phyloP scores from a whole-genome alignment of 1,140 invertebrate genomes.

The Aporrectodea caliginosa region DNA sequence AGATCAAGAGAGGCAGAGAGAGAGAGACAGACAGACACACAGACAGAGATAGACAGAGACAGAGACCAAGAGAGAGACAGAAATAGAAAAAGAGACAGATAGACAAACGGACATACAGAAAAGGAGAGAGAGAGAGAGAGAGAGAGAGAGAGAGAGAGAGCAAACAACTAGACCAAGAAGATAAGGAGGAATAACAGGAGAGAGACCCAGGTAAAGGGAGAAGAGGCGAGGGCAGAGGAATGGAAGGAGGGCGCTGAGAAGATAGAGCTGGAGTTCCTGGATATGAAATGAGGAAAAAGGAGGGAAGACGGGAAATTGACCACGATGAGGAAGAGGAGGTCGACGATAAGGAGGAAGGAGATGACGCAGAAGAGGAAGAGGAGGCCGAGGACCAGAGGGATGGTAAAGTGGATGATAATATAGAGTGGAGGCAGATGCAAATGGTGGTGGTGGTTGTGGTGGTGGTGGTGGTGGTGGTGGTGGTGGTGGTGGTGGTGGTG shows the following conservation, averaged over 20 bases:
- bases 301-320: too few species aligned
- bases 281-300: too few species aligned
- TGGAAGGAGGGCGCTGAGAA: background rate
- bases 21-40: background rate
- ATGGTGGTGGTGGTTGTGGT: too few species aligned
- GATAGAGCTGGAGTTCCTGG: background rate
- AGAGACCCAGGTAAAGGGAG: background rate
- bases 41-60: background rate
- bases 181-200: background rate
- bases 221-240: background rate
- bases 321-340: background rate
- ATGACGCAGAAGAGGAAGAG: background rate
- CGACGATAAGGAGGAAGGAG: background rate
- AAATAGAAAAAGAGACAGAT: background rate
- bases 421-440: too few species aligned
- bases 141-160: slow-evolving; percentile 1
- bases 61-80: background rate
- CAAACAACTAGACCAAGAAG: background rate
- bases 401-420: background rate
- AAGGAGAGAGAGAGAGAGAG: background rate
- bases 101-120: background rate
- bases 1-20: background rate
- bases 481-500: too few species aligned
- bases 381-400: background rate
- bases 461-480: too few species aligned